These are phyloP conservation scores for Pseudochaenichthys georgianus DNA, from an alignment of 2,797 vertebrate species.

Conservation along the genomic window DNA sequence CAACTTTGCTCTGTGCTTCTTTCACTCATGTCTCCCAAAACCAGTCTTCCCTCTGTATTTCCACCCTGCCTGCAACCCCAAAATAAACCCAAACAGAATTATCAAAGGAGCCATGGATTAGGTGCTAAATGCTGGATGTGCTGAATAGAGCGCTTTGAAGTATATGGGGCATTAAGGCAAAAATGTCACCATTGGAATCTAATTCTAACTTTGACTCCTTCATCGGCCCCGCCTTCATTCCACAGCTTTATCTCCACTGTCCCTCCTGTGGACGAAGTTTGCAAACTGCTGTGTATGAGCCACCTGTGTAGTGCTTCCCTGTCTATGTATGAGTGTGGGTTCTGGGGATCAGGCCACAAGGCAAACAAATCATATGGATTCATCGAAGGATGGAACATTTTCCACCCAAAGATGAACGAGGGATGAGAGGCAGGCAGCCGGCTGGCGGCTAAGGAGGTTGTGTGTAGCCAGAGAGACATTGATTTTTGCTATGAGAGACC, in stretches of 20 bases:
- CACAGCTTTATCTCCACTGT: constrained; percentile 16
- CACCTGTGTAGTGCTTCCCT: too few relatives aligned
- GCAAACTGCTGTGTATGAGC: constrained; percentile 14
- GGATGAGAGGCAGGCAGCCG: constrained; percentile 39
- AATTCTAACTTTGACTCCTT: constrained; percentile 54
- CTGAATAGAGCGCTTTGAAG: constrained; percentile 76
- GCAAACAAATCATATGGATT: constrained; percentile 39
- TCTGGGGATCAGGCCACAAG: constrained; percentile 6
- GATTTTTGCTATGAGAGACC: constrained; percentile 36
- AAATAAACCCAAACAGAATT: constrained; percentile 79
- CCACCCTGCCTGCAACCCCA: constrained; percentile 61
- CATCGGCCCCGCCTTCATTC: constrained; percentile 6
- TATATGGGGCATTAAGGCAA: constrained; percentile 70
- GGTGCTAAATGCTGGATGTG: constrained; percentile 72
- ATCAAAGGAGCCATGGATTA: constrained; percentile 77
- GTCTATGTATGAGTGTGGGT: not conserved
- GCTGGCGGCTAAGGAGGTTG: constrained; percentile 21
- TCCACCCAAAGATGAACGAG: constrained; percentile 52
- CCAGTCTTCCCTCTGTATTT: constrained; percentile 49
- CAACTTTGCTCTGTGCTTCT: constrained; percentile 46
- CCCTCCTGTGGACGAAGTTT: constrained; percentile 30
- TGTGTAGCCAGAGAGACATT: constrained; percentile 28
- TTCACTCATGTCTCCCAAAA: constrained; percentile 37
- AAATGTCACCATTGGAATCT: constrained; percentile 72
- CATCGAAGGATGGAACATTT: constrained; percentile 54